These are phyloP conservation scores for Propithecus deckenii DNA, from an alignment of 2,797 vertebrate genomes.

Conservation along the genomic window DNA sequence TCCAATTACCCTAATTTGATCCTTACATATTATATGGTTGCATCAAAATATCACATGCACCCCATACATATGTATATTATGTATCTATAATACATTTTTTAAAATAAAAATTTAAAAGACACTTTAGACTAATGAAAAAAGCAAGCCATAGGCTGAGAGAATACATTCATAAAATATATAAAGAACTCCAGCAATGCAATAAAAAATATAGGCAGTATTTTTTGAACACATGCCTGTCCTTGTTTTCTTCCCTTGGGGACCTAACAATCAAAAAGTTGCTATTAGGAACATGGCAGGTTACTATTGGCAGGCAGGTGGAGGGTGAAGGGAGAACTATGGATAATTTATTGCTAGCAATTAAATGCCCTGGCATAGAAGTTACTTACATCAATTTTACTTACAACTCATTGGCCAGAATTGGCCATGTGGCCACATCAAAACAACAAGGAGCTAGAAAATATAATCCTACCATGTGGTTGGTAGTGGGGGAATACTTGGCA, in stretches of 20 bases:
- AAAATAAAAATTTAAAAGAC: not conserved
- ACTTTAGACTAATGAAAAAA: not conserved
- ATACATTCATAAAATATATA: not conserved
- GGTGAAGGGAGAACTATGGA: accelerated
- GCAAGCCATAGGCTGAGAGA: not conserved
- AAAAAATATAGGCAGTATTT: not conserved
- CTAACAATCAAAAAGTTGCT: not conserved
- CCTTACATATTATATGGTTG: not conserved
- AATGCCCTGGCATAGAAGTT: not conserved
- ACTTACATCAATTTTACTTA: not conserved
- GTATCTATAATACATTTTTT: not conserved
- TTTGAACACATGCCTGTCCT: not conserved
- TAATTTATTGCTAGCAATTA: not conserved
- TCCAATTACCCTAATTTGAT: not conserved
- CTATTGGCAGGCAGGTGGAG: not conserved
- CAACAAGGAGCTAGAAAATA: not conserved
- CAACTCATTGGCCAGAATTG: not conserved
- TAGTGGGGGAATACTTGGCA: not conserved
- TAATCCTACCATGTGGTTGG: not conserved
- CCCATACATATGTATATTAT: not conserved
- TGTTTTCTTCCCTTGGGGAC: not conserved
- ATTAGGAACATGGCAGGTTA: not conserved
- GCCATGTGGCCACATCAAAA: not conserved
- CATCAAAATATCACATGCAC: not conserved
- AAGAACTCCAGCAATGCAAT: not conserved